Conservation (phyloP, 2,797 vertebrate genomes). For the Enteromius argenteus region DNA sequence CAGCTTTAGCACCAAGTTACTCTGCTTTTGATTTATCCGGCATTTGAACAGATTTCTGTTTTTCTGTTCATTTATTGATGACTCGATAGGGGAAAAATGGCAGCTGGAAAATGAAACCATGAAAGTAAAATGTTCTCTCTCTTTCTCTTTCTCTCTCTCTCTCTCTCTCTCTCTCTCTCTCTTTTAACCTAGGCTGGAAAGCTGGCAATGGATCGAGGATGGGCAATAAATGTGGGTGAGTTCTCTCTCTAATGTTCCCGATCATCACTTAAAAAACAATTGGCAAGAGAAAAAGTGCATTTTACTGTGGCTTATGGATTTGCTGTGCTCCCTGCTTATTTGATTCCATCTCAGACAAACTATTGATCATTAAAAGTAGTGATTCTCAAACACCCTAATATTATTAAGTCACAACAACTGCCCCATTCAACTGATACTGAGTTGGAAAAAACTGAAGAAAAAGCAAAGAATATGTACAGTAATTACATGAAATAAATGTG, state of each 20-base stretch:
- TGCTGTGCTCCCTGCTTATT: conserved; percentile 8
- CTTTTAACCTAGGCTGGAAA: conserved; percentile 87
- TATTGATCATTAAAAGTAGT: not conserved
- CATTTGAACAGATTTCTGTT: conserved; percentile 11
- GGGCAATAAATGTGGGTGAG: conserved; percentile 98
- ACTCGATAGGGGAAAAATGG: not conserved
- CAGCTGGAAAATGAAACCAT: conserved; percentile 6
- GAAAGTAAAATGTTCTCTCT: not conserved
- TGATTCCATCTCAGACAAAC: not conserved
- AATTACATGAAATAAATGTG: not conserved
- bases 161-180: not conserved
- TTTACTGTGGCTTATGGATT: not conserved
- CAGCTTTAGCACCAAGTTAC: conserved; percentile 22
- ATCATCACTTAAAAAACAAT: conserved; percentile 19
- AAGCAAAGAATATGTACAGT: too few relatives aligned
- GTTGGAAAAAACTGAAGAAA: too few relatives aligned
- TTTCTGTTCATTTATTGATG: conserved; percentile 30
- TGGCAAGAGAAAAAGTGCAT: not conserved
- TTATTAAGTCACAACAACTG: not conserved
- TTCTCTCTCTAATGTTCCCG: conserved; percentile 56
- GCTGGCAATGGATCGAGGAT: conserved; percentile 93
- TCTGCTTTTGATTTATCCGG: conserved; percentile 16
- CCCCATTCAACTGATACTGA: not conserved
- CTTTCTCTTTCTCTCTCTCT: not conserved
- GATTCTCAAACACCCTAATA: not conserved